A percentile compares a stretch with the other conserved stretches of the same genome.
Conservation (phyloP, 2,797 vertebrate genomes). For the Todus mexicanus region DNA sequence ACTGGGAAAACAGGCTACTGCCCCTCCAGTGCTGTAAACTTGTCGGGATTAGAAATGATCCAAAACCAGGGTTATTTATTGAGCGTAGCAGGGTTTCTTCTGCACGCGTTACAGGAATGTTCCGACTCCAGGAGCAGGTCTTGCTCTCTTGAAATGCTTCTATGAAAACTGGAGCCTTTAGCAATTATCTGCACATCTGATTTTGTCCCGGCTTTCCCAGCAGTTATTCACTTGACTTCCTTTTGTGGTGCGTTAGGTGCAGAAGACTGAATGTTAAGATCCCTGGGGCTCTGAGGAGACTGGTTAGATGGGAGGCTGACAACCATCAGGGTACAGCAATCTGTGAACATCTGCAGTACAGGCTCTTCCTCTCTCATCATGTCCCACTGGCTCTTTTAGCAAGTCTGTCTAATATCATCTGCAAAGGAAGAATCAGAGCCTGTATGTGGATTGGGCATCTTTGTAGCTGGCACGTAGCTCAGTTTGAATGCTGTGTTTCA, state of each 20-base stretch:
- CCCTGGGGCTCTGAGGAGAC: neutral
- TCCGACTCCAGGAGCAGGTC: neutral
- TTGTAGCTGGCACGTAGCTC: neutral
- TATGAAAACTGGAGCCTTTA: neutral
- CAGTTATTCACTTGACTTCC: neutral
- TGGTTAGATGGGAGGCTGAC: neutral
- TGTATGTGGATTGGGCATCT: accelerated
- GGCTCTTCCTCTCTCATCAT: neutral
- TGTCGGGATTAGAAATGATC: neutral
- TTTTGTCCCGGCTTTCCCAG: neutral
- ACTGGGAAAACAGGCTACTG: neutral
- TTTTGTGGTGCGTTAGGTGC: neutral
- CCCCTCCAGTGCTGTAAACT: neutral
- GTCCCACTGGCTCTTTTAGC: neutral
- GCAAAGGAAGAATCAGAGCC: neutral
- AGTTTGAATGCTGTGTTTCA: neutral
- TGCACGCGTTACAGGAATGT: neutral
- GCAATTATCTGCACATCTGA: neutral
- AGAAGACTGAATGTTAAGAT: neutral
- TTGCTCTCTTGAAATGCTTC: neutral
- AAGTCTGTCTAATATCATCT: neutral
- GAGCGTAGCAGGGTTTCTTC: neutral
- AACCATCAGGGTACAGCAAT: accelerated
- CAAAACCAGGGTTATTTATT: neutral
- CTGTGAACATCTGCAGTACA: neutral